Base-by-base conservation (phyloP, 2,888 invertebrate species). In the Proisotoma minuta region DNA sequence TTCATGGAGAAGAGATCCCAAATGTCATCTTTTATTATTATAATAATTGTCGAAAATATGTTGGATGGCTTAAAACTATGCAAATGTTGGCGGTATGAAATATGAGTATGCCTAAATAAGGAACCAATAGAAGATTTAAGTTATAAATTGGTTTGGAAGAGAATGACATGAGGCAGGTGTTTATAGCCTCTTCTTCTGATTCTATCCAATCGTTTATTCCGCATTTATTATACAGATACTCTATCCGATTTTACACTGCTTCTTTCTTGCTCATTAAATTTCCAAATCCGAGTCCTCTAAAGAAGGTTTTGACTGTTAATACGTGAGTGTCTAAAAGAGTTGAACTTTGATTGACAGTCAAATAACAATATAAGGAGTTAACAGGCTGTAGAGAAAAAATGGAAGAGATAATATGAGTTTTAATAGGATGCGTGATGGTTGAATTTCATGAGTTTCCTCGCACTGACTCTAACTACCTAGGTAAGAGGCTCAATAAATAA, bases 271-370 rank as follows among this genome's bases (percentile, higher is more conserved):
- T n/a, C n/a, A n/a, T n/a, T n/a, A n/a, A n/a, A n/a, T n/a, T n/a
- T n/a, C n/a, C n/a, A n/a, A n/a, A n/a, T n/a, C n/a, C n/a, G n/a
- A n/a, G n/a, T n/a, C n/a, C n/a, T n/a, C n/a, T n/a, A n/a, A n/a
- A n/a, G n/a, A n/a, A n/a, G n/a, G n/a, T n/a, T n/a, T n/a, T n/a
- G n/a, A n/a, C n/a, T n/a, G n/a, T n/a, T n/a, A n/a, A n/a, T n/a
- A n/a, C n/a, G n/a, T n/a, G 34, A 34, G 15, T 34, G 34, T 34
- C 34, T 34, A 34, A 34, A 34, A 34, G 34, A 34, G 34, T 34
- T 34, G 34, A 34, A 34, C 40, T 58, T 54, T 62, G 62, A 62
- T 62, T 62, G 62, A 62, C 62, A 62, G 62, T 58, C 58, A 62
- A 62, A 59, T 62, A 58, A 62, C 54, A 62, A 62, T 58, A 54